Evolutionary conservation across 2,797 vertebrate species (phyloP).

Genomic region (Enteromius unitaeniatus): DNA sequence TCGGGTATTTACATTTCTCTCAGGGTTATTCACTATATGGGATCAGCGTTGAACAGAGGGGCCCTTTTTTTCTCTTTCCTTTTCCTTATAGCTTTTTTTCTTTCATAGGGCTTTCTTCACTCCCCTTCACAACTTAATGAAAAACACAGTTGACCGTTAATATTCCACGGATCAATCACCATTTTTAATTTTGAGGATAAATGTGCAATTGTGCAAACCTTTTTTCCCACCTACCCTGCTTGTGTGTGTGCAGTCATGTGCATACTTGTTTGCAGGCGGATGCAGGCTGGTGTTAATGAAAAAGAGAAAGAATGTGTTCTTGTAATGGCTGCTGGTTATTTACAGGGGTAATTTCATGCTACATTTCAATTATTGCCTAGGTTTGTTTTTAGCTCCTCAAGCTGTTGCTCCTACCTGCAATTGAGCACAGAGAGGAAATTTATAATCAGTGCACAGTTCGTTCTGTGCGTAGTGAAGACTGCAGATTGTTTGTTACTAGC

Average conservation of each 20-base stretch:
- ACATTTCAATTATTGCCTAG: conserved; percentile 99
- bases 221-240: conserved; percentile 68
- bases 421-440: conserved; percentile 86
- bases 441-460: conserved; percentile 76
- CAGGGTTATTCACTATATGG: conserved; percentile 91
- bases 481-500: conserved; percentile 81
- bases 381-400: conserved; percentile 93
- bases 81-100: conserved; percentile 75
- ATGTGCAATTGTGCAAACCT: conserved; percentile 84
- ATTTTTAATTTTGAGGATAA: conserved; percentile 89
- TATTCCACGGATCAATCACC: conserved; percentile 92
- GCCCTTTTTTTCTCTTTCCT: conserved; percentile 78
- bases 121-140: conserved; percentile 89
- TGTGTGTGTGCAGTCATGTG: conserved; percentile 51
- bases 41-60: conserved; percentile 92
- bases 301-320: conserved; percentile 83
- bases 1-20: conserved; percentile 99
- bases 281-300: conserved; percentile 80
- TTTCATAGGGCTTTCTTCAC: conserved; percentile 65
- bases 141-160: conserved; percentile 91
- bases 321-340: conserved; percentile 96
- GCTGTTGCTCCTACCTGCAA: conserved; percentile 85
- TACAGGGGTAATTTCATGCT: conserved; percentile 99
- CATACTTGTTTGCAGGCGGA: conserved; percentile 62
- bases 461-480: conserved; percentile 78